phyloP scores from a whole-genome alignment of 2,888 invertebrate genomes.

The Calameuta pallipes region DNA sequence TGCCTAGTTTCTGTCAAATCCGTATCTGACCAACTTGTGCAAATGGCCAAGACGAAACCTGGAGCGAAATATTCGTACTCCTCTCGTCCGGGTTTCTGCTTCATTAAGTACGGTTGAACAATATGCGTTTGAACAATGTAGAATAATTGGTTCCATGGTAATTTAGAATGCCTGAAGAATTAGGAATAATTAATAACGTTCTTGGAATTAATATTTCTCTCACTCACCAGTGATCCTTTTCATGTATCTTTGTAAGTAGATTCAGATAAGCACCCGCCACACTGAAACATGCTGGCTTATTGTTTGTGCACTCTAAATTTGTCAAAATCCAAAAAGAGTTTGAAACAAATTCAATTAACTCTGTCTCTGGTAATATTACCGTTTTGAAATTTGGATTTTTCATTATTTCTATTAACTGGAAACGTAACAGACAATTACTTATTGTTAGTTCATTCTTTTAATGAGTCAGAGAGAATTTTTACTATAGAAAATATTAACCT shows the following conservation, averaged over 20 bases:
- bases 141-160: neutral
- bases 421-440: conserved; percentile 19
- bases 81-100: conserved; percentile 50
- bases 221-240: conserved; percentile 8
- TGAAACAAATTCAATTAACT: conserved; percentile 38
- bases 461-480: neutral
- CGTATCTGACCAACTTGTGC: neutral
- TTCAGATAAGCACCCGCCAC: conserved; percentile 40
- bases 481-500: conserved; percentile 65
- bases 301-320: conserved; percentile 43
- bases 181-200: neutral
- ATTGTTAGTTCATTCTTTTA: neutral
- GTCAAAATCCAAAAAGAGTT: conserved; percentile 42
- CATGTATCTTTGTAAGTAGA: conserved; percentile 10
- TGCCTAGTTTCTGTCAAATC: neutral
- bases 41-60: conserved; percentile 36
- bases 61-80: conserved; percentile 48
- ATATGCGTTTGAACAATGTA: conserved; percentile 39
- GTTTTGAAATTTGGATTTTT: conserved; percentile 41
- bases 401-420: conserved; percentile 63
- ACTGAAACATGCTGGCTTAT: conserved; percentile 45
- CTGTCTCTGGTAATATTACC: conserved; percentile 23
- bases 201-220: neutral
- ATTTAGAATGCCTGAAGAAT: neutral
- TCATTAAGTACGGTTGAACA: conserved; percentile 31